Evolutionary conservation across 2,113 vertebrate genomes (phyloP).

Genomic region (Raja brachyura): DNA sequence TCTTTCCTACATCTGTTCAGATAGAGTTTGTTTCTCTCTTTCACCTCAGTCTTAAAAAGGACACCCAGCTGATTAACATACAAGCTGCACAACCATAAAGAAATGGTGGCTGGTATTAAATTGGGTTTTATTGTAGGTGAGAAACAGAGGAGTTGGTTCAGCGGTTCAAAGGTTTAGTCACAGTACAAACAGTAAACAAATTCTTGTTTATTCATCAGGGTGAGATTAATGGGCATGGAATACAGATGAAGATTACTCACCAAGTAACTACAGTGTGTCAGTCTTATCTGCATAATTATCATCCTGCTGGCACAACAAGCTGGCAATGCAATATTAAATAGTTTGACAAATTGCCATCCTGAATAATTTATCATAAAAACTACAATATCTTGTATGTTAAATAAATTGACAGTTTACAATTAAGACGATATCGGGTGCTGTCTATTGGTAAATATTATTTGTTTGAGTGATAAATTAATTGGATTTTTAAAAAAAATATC

Average conservation of each 20-base stretch:
- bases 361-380: neutral
- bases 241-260: neutral
- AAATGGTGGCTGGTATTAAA: neutral
- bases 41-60: no score
- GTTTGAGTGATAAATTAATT: neutral
- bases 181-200: no score
- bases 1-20: no score
- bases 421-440: neutral
- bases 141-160: neutral
- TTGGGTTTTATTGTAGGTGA: neutral
- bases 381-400: neutral
- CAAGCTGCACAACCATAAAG: neutral
- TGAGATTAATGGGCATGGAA: neutral
- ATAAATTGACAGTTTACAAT: neutral
- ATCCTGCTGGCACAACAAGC: neutral
- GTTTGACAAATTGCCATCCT: neutral
- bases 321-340: constrained; percentile 1
- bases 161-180: neutral
- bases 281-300: neutral
- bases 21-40: no score
- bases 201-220: neutral
- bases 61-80: neutral
- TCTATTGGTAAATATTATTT: neutral
- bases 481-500: neutral
- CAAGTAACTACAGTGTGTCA: neutral